Base-by-base conservation (phyloP, 2,797 vertebrate species). In the Coregonus ussuriensis region DNA sequence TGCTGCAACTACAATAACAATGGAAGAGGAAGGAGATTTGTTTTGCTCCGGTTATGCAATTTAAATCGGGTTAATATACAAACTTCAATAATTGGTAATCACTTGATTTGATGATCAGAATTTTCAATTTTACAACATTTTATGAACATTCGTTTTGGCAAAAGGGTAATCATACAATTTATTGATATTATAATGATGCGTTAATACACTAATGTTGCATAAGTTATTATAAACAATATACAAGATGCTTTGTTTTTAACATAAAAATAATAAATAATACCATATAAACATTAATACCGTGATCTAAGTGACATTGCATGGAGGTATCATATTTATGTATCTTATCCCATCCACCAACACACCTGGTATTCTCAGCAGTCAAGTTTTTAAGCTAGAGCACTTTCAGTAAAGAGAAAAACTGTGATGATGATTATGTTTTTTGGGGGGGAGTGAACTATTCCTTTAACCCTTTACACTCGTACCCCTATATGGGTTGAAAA, bases 251-350 rank as follows among this genome's bases (percentile, higher is more conserved):
- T 77, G 74, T 90, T 90, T 41, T 90, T 89, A 87, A 63, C 59
- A 92, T 82, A 87, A 79, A 88, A 89, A 91, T 85, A 91, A 91
- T 89, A 91, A 91, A 91, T 85, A 87, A 85, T 78, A 86, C 82
- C 74, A 84, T 79, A 31, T 78, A 77, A 66, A 83, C 29, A 88
- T 80, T n/a, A 74, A 85, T 70, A 71, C 73, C 79, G 81, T 75
- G 79, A 79, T 54, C 37, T 71, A 74, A 77, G 74, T 83, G 71
- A 74, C 79, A 63, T 77, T 79, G 77, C 81, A 69, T 69, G 81
- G 82, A 87, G 73, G 76, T 78, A 74, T 85, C 71, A 54, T 29
- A 83, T 35, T 51, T 76, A 75, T 74, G 74, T 33, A 71, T 83
- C n/a, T 78, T 68, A 62, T 79, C 52, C 70, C 74, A 73, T 77